Base-by-base conservation (phyloP, 2,888 invertebrate species). In the Ceriagrion tenellum region DNA sequence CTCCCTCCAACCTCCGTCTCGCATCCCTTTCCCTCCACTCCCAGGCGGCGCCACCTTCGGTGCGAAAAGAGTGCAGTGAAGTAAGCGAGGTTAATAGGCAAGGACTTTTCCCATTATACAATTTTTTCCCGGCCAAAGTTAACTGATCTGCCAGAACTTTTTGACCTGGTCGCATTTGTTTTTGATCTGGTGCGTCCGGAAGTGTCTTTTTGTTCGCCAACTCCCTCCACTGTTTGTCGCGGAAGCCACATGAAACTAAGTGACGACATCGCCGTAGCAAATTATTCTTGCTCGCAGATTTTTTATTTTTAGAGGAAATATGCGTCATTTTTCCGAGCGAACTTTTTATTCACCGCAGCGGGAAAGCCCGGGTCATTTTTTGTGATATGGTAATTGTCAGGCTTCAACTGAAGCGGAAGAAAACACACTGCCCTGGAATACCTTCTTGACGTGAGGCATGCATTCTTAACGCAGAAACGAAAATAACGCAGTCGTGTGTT, bases 401-500 rank as follows among this genome's bases (percentile, higher is more conserved):
- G 81, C 12, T 81, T 81, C 81, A 81, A 35, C 81, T 26, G 30
- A 3, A 35, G 35, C 4, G 18, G 81, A 35, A n/a, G 81, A 35
- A 35, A 81, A 35, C 81, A 81, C 35, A 81, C 30, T 81, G 69
- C 3, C n/a, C 69, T 26, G 81, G 35, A 81, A 81, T 81, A 35
- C 81, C 81, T 81, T 18, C 35, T 81, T 81, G 81, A 81, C 81
- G 30, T 81, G 35, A 81, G 35, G 81, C 81, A 81, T 81, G 81
- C 81, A 16, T 81, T 81, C 81, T 81, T 81, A 81, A 81, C 81
- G 81, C 81, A 13, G 35, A 35, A 26, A 18, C 30, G 81, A 81
- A 81, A 81, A 81, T 81, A 81, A 81, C 81, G 35, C 13, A 30
- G 35, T 81, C n/a, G 35, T 18, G 30, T 8, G 30, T 18, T 16